Percentiles rank a stretch among this genome's conserved stretches.
These are phyloP conservation scores for Anastatus disparis DNA, from an alignment of 1,140 invertebrate genomes.

Conservation along the genomic window DNA sequence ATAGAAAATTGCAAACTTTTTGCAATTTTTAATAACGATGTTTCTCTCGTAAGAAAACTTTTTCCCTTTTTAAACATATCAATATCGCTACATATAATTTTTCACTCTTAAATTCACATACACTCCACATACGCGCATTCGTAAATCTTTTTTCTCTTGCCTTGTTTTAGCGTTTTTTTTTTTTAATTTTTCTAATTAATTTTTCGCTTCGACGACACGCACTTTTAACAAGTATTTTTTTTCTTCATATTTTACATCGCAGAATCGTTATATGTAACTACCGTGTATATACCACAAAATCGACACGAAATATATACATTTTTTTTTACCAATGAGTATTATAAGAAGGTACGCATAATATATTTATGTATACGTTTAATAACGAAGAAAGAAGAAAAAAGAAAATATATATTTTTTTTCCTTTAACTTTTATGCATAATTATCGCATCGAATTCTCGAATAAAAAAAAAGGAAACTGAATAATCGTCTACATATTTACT, in stretches of 20 bases:
- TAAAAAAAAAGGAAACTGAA: background rate
- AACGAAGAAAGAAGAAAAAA: conserved; percentile 7
- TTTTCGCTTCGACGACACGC: background rate
- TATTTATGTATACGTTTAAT: conserved; percentile 10
- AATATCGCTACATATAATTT: background rate
- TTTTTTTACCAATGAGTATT: conserved; percentile 17
- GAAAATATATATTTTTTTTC: conserved; percentile 3
- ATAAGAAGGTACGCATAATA: background rate
- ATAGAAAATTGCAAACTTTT: too few relatives aligned
- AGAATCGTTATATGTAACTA: conserved; percentile 17
- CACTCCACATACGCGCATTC: background rate
- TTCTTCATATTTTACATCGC: conserved; percentile 18
- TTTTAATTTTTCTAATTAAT: conserved; percentile 32
- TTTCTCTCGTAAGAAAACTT: background rate
- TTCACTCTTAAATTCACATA: background rate
- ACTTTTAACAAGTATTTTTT: conserved; percentile 29
- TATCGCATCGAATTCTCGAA: conserved; percentile 13
- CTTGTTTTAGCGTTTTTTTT: background rate
- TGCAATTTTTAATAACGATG: background rate
- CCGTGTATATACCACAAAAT: background rate
- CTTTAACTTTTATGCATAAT: conserved; percentile 9
- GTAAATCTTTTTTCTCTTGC: background rate
- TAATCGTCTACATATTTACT: background rate
- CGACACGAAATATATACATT: background rate
- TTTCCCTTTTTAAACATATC: background rate